A percentile compares a stretch with the other conserved stretches of the same genome.
phyloP scores from a whole-genome alignment of 2,888 invertebrate species.

The Xestia c-nigrum region DNA sequence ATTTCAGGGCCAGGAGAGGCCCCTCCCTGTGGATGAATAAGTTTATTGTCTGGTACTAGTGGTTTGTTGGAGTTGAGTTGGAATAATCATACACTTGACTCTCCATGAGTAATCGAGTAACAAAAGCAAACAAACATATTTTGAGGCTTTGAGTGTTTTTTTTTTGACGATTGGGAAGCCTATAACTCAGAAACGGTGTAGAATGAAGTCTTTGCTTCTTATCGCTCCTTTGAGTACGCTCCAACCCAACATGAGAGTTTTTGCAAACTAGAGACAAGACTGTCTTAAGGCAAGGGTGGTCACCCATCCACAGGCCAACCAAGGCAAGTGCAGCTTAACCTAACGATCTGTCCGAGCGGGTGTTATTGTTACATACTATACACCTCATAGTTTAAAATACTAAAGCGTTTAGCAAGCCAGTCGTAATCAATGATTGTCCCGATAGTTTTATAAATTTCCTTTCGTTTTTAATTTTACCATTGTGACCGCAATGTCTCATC shows the following conservation, averaged over 20 bases:
- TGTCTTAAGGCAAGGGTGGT: no score
- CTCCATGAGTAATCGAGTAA: no score
- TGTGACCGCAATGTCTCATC: conserved; percentile 1
- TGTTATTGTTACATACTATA: no score
- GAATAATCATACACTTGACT: not conserved
- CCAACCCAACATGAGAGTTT: no score
- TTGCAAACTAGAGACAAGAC: no score
- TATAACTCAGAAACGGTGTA: not conserved
- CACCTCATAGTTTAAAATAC: not conserved
- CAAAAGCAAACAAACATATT: not conserved
- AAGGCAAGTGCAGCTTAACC: no score
- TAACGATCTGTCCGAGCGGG: no score
- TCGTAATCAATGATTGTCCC: conserved; percentile 9
- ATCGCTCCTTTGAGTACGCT: not conserved
- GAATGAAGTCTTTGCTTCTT: not conserved
- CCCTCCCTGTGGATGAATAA: conserved; percentile 13
- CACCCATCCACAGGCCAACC: no score
- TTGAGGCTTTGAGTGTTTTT: not conserved
- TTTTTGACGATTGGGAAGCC: not conserved
- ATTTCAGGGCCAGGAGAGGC: conserved; percentile 35
- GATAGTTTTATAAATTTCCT: conserved; percentile 7
- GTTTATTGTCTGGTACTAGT: no score
- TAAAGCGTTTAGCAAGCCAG: not conserved
- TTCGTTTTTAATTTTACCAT: conserved; percentile 16
- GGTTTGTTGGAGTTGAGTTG: not conserved